These are phyloP conservation scores for Myotis daubentonii DNA, from an alignment of 2,797 vertebrate species.

Conservation along the genomic window DNA sequence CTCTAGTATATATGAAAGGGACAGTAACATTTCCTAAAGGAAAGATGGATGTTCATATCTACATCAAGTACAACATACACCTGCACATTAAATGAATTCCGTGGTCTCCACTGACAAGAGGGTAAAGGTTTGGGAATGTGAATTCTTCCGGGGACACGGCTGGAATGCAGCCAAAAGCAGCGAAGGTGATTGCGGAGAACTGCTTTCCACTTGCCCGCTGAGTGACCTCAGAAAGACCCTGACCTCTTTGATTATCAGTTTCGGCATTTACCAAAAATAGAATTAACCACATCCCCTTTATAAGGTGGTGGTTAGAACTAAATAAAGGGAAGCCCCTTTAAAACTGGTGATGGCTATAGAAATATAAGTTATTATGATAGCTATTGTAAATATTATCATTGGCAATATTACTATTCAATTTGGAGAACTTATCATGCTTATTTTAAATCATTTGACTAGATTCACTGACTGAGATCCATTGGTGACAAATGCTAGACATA, in stretches of 20 bases:
- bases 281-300: neutral
- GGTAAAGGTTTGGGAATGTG: neutral
- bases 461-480: neutral
- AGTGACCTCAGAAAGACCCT: neutral
- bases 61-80: neutral
- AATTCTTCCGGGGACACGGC: neutral
- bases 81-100: accelerated
- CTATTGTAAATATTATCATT: neutral
- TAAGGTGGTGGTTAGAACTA: neutral
- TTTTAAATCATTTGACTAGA: neutral
- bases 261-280: neutral
- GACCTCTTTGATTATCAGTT: neutral
- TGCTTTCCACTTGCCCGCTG: neutral
- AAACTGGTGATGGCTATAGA: neutral
- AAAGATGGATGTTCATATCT: neutral
- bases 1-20: neutral
- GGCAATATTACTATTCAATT: neutral
- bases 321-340: neutral
- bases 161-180: neutral
- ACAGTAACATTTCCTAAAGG: neutral
- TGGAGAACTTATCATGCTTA: neutral
- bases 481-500: neutral
- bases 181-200: neutral
- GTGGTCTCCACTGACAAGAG: neutral
- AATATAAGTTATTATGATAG: neutral